Evolutionary conservation across 2,888 invertebrate species (phyloP), one percentile per base, ranked within the genome.

Genomic region (Anoplius nigerrimus): DNA sequence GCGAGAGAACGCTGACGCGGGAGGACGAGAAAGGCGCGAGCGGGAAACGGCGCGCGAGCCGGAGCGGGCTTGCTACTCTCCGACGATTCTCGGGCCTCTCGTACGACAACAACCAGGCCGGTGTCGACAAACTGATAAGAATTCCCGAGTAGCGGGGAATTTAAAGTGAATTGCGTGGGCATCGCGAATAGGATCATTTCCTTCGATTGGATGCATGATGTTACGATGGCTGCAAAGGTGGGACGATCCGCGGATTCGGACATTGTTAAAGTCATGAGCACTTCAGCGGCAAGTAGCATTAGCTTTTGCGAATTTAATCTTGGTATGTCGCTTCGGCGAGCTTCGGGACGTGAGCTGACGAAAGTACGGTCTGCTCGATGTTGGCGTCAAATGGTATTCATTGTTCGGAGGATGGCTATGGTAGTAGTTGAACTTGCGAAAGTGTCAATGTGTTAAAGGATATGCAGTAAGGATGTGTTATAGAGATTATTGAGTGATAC

Each of bases 71-170:
- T 21, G 64, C n/a, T 21, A 55, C 61, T 62, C 55, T 15, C 22
- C n/a, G 62, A 54, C 57, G n/a, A n/a, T 74, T 64, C 63, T 68
- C 66, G 69, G 55, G 69, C n/a, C n/a, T 71, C 74, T 70, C 66
- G 72, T 74, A 75, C 76, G 69, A 72, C 75, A 72, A 74, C 66
- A 69, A 73, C 66, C 76, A 78, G n/a, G 80, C 77, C 79, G 75
- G 78, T 80, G 81, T 82, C 82, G 80, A 71, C 79, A 76, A 84
- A 86, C 84, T 86, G 86, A 86, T 86, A 86, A 86, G 83, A 78
- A 66, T 57, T 64, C 66, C 74, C 78, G 67, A 69, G 71, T 58
- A 61, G 61, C 71, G 66, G 48, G 70, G 71, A 72, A 82, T 80
- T 78, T 77, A 74, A 79, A 71, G 69, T 64, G 69, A 75, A 62